phyloP scores from a whole-genome alignment of 1,140 invertebrate genomes.

The Notospermus geniculatus region DNA sequence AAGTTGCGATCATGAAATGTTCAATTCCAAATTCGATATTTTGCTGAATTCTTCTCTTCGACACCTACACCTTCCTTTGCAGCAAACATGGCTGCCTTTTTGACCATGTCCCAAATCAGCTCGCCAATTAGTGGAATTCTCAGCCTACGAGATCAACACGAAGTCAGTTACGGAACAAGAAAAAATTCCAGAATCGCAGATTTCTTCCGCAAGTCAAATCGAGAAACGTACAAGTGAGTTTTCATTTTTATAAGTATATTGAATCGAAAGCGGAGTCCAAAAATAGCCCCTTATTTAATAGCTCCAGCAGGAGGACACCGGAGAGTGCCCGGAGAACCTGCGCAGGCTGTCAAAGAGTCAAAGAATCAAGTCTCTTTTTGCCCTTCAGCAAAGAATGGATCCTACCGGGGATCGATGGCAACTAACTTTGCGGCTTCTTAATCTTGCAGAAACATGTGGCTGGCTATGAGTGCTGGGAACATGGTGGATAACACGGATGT shows the following conservation, averaged over 20 bases:
- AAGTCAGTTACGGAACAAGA: conserved; percentile 71
- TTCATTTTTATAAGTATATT: conserved; percentile 65
- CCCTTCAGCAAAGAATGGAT: too few species aligned
- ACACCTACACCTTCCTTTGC: conserved; percentile 55
- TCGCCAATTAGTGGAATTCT: conserved; percentile 54
- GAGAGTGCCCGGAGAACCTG: conserved; percentile 37
- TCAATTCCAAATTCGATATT: too few species aligned
- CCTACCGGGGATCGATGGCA: too few species aligned
- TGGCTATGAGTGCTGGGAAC: conserved; percentile 17
- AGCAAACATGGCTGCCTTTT: conserved; percentile 56
- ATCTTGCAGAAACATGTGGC: too few species aligned
- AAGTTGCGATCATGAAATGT: conserved; percentile 29
- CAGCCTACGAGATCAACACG: conserved; percentile 51
- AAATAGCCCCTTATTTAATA: too few species aligned
- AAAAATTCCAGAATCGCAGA: conserved; percentile 44
- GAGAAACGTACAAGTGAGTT: conserved; percentile 95
- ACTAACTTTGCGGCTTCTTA: too few species aligned
- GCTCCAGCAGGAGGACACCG: conserved; percentile 48
- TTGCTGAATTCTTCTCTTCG: conserved; percentile 55
- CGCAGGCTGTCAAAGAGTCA: too few species aligned
- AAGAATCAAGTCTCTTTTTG: too few species aligned
- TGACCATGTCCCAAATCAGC: conserved; percentile 55
- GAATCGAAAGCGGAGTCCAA: too few species aligned
- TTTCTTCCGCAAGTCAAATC: conserved; percentile 78
- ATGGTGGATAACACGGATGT: conserved; percentile 37